Evolutionary conservation across 2,113 vertebrate species (phyloP), one percentile per base, ranked within the genome.

Genomic region (Silurus meridionalis): DNA sequence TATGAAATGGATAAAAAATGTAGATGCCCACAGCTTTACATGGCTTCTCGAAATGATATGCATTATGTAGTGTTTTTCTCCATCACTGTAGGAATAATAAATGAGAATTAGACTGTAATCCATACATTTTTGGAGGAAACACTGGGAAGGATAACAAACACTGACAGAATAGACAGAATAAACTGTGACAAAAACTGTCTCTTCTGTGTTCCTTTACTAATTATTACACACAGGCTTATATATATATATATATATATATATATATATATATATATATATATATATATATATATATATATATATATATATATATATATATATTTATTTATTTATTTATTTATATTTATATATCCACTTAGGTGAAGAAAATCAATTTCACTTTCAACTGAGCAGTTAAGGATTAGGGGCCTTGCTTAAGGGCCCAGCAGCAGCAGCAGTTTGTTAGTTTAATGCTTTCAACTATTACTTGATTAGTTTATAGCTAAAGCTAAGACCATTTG

Each of bases 1-100:
- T 67, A 67, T 67, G 3, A 83, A 67, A 82, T 82, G 48, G 14
- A 64, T 82, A 66, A 80, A 80, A 60, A 5, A 80, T 78, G 25
- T 28, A 57, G 53, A 78, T 75, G 48, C 46, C 23, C 75, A 37
- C 37, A 37, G 37, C 37, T 57, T 8, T 57, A 19, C 78, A 28
- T 53, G 28, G 21, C 23, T 57, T 7, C 53, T 46, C 21, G 48
- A 52, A 75, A 11, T n/a, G 4, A 11, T 11, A 23, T 52, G 19
- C 5, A 13, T 52, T 23, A 23, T 23, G 13, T 74, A 23, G 50
- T 0, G 4, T 10, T 69, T 37, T 74, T 50, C 46, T 74, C 19
- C 72, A 52, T n/a, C 71, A 50, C 8, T 21, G 17, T 10, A 10
- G n/a, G 9, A 46, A 71, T 17, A 37, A 46, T 46, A 46, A 71